Percentiles rank a stretch among this genome's conserved stretches.
phyloP scores from a whole-genome alignment of 2,888 invertebrate species.

The Pyrgus malvae region DNA sequence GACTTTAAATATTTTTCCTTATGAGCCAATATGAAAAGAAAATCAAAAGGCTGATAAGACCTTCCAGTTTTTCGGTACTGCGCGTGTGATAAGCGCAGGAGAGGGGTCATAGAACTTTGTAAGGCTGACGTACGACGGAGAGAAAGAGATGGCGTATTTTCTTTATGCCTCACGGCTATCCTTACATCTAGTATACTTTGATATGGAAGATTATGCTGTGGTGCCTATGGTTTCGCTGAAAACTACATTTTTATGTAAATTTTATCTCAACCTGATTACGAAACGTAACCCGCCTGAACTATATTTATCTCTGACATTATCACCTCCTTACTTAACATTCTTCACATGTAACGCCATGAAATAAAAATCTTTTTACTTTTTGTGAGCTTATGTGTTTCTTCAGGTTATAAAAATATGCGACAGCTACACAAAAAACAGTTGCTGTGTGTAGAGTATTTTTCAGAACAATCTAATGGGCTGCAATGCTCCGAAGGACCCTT shows the following conservation, averaged over 20 bases:
- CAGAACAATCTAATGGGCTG: too few species aligned
- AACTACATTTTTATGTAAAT: slow-evolving; percentile 17
- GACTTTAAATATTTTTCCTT: slow-evolving; percentile 31
- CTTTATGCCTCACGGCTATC: slow-evolving; percentile 27
- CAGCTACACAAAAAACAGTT: too few species aligned
- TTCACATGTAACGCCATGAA: not conserved
- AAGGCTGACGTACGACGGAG: slow-evolving; percentile 50
- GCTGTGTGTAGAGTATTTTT: too few species aligned
- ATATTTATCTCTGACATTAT: not conserved
- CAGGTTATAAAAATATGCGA: too few species aligned
- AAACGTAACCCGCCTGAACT: slow-evolving; percentile 1
- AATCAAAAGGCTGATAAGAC: slow-evolving; percentile 7
- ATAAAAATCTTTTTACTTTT: not conserved
- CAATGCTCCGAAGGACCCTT: not conserved
- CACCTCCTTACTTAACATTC: not conserved
- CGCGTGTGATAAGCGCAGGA: slow-evolving; percentile 68
- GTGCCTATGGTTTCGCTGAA: slow-evolving; percentile 25
- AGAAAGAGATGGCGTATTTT: slow-evolving; percentile 39
- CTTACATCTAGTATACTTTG: slow-evolving; percentile 36
- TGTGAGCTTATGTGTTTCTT: too few species aligned
- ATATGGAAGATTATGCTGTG: slow-evolving; percentile 35
- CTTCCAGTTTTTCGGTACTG: slow-evolving; percentile 5
- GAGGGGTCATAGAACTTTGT: slow-evolving; percentile 74
- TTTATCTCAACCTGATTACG: slow-evolving; percentile 1
- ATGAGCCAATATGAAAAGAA: not conserved